Evolutionary conservation across 2,797 vertebrate species (phyloP), one percentile per base, ranked within the genome.

Genomic region (Vespertilio murinus): DNA sequence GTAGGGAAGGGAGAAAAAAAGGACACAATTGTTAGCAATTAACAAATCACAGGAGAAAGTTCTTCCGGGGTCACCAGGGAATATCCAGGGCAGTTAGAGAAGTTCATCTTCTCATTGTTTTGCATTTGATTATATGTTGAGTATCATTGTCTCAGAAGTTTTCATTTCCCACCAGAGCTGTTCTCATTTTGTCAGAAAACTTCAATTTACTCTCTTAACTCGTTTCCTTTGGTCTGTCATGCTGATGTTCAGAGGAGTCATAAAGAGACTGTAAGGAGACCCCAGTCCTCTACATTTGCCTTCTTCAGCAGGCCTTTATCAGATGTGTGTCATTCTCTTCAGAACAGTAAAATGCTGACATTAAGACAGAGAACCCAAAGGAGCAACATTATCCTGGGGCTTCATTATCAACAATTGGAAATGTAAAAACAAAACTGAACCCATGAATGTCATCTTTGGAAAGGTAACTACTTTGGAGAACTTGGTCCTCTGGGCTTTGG

Each of bases 141-240:
- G 54, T 77, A 67, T 88, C 45, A 56, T 6, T 65, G 42, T 33
- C 52, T 94, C 33, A 88, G 84, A 83, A 88, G 69, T 85, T 88
- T 92, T 77, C 79, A 90, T 45, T 70, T 79, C 23, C 64, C 54
- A 35, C 67, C 0, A 56, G 74, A 35, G 18, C 59, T 74, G 54
- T 85, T 96, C 77, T 77, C 16, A 78, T 83, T 94, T 73, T 91
- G 56, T 82, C 56, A 25, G 61, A 69, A 93, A 96, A 65, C 65
- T 83, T 82, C 10, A 90, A 33, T 88, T 59, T 54, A 49, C 52
- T 70, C 18, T 86, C 75, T 80, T 45, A 20, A 38, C 54, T 33
- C 92, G 71, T 40, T 91, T 52, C 13, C 20, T 82, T 71, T 64
- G 49, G 14, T 65, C 0, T n/a, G 16, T 70, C 59, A 56, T 5